phyloP scores from a whole-genome alignment of 2,888 invertebrate species.

The Trissolcus japonicus region DNA sequence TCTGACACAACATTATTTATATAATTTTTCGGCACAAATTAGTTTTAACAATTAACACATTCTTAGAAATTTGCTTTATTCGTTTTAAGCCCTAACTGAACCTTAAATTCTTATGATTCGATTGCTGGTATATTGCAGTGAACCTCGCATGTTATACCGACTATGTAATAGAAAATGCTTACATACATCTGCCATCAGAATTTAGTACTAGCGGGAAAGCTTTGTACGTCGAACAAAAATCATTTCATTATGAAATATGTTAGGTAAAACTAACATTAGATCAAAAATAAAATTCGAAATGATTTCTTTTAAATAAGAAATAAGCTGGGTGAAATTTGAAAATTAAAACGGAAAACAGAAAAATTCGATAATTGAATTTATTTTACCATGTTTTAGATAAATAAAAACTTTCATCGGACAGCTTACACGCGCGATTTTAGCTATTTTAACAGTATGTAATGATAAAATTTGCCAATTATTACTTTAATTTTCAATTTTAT shows the following conservation, averaged over 20 bases:
- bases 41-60: neutral
- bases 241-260: too few species aligned
- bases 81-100: neutral
- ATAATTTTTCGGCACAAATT: neutral
- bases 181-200: neutral
- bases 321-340: neutral
- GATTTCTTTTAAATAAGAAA: neutral
- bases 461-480: neutral
- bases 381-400: neutral
- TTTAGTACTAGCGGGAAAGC: too few species aligned
- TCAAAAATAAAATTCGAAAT: neutral
- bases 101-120: neutral
- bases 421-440: neutral
- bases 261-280: neutral
- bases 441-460: neutral
- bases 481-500: neutral
- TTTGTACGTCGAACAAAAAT: too few species aligned
- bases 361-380: neutral
- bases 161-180: neutral
- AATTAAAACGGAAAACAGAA: neutral
- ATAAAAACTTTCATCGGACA: neutral
- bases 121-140: neutral
- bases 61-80: neutral
- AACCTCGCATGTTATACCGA: neutral
- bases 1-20: neutral